Base-by-base conservation (phyloP, 2,888 invertebrate species). In the Nephrocerus scutellatus region DNA sequence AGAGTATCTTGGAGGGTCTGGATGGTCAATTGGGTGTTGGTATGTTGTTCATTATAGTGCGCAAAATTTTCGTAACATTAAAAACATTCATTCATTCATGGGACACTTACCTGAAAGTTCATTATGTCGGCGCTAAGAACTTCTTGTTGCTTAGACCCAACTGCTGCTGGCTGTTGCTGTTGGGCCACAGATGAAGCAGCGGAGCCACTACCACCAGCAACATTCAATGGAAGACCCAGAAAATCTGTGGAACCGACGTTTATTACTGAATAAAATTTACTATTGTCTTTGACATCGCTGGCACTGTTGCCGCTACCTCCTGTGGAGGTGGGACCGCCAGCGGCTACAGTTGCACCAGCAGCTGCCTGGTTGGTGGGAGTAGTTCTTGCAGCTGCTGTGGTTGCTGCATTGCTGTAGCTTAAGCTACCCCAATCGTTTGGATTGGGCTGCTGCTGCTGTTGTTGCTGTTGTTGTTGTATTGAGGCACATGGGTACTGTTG, bases 161-260 rank as follows among this genome's bases (percentile, higher is more conserved):
- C 31, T 39, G 59, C 33, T 47, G 54, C 26, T 41, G 43, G 3
- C 16, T 31, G 41, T 14, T 39, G 44, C 36, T 32, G 46, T 42
- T 30, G 46, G 41, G 47, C 25, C 9, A 48, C 52, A 49, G 37
- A 29, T 41, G 44, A 36, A 44, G 37, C 18, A 42, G 31, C 37
- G 26, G 19, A 36, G 20, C 19, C 41, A 44, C 44, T 41, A 46
- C 48, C 49, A 39, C 48, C 52, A 38, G 55, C 50, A 19, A 64
- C 65, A 47, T 60, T 60, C 56, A 65, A 56, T 55, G 66, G 66
- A 59, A 67, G 63, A 51, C 66, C 63, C 42, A 67, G 58, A 52
- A 67, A 66, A 47, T 67, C 68, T 38, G 60, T 54, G 32, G 68
- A 61, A 49, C 65, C 65, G 23, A 54, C 46, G 43, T 54, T 50